Conservation (phyloP, 1,140 invertebrate species). For the Lepeophtheirus salmonis region DNA sequence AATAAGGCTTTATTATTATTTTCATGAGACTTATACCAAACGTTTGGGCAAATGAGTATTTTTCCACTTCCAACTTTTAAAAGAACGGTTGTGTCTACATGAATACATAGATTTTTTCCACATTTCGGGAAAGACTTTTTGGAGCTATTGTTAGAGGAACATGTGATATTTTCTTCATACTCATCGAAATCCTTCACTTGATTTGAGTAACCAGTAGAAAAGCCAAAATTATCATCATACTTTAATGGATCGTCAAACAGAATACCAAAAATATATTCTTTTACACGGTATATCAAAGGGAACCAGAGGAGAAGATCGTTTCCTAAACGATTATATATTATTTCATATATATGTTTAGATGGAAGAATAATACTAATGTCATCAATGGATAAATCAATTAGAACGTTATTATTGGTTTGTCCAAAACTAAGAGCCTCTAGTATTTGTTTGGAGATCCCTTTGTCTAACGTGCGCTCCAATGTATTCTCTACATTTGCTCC, state of each 20-base stretch:
- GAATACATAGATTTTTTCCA: constrained; percentile 3
- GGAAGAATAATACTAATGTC: constrained; percentile 7
- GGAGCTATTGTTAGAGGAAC: neutral
- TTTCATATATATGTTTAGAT: constrained; percentile 8
- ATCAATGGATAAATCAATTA: constrained; percentile 6
- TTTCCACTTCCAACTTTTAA: neutral
- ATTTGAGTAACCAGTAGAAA: neutral
- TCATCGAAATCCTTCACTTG: neutral
- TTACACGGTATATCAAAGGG: constrained; percentile 5
- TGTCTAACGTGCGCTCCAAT: neutral
- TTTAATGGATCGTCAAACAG: constrained; percentile 7
- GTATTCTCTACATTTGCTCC: no score
- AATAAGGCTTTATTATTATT: neutral
- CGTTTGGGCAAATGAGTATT: constrained; percentile 1
- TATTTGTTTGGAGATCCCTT: neutral
- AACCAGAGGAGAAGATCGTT: constrained; percentile 17
- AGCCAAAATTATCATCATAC: neutral
- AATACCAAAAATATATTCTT: constrained; percentile 2
- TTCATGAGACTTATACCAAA: neutral
- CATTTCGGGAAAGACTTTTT: neutral
- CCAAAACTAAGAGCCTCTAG: constrained; percentile 1
- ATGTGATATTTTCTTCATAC: neutral
- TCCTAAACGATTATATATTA: constrained; percentile 15
- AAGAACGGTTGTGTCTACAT: constrained; percentile 9
- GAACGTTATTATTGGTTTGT: neutral